Conservation (phyloP, 1,140 invertebrate genomes). For the Telenomus remus region DNA sequence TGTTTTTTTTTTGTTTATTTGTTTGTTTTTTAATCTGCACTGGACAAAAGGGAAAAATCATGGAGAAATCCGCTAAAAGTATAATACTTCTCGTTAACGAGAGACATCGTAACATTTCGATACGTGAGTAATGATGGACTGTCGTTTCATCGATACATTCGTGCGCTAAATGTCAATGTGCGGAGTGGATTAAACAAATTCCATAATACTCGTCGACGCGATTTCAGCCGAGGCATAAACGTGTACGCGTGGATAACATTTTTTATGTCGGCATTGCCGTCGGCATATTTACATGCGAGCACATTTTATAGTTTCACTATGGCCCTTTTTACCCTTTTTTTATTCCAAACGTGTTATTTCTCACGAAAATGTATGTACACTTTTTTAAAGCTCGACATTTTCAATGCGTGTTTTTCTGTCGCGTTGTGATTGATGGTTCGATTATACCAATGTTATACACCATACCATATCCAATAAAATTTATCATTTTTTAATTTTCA, state of each 20-base stretch:
- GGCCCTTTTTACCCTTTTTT: constrained; percentile 24
- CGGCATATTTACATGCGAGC: constrained; percentile 39
- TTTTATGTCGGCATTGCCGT: constrained; percentile 48
- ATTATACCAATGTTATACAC: no score
- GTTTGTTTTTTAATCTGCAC: constrained; percentile 51
- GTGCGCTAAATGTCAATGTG: constrained; percentile 68
- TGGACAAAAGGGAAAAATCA: constrained; percentile 55
- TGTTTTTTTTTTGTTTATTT: constrained; percentile 13
- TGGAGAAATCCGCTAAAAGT: constrained; percentile 52
- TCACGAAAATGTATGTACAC: constrained; percentile 26
- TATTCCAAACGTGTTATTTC: constrained; percentile 19
- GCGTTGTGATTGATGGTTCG: no score
- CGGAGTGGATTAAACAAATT: constrained; percentile 72
- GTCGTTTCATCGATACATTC: constrained; percentile 63
- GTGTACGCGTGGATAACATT: constrained; percentile 58
- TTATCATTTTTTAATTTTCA: no score
- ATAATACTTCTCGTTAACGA: constrained; percentile 60
- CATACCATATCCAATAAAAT: no score
- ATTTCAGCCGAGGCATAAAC: constrained; percentile 62
- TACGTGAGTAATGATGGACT: constrained; percentile 59
- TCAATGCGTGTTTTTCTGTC: no score
- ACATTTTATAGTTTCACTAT: constrained; percentile 41
- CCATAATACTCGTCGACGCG: constrained; percentile 70
- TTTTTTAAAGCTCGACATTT: not conserved
- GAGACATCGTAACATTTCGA: constrained; percentile 56